These are phyloP conservation scores for Prenolepis imparis DNA, from an alignment of 2,888 invertebrate species.

Conservation along the genomic window DNA sequence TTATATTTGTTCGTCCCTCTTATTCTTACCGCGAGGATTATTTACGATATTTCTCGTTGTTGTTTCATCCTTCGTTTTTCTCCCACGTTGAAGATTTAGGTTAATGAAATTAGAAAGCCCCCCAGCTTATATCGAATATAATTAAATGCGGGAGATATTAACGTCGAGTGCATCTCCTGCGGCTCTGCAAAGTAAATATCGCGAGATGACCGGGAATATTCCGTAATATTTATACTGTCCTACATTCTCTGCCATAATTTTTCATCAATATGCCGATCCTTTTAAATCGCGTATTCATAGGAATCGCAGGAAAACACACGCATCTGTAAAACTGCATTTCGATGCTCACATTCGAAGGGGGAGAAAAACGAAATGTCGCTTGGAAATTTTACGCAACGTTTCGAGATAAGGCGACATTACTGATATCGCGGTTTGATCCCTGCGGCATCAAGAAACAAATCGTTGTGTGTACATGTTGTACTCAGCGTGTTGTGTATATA, in stretches of 20 bases:
- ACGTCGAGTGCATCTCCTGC: background rate
- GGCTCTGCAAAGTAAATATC: slow-evolving; percentile 23
- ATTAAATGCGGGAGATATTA: slow-evolving; percentile 7
- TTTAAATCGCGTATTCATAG: background rate
- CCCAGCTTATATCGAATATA: slow-evolving; percentile 35
- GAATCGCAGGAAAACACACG: background rate
- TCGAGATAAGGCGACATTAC: slow-evolving; percentile 20
- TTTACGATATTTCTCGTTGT: background rate
- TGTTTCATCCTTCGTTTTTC: background rate
- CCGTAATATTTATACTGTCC: slow-evolving; percentile 25
- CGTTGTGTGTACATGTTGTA: background rate
- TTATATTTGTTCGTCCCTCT: background rate
- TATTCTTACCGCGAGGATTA: background rate
- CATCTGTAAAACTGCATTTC: background rate
- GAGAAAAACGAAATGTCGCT: background rate
- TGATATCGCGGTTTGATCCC: slow-evolving; percentile 15
- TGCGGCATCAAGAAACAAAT: background rate
- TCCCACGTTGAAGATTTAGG: slow-evolving; percentile 26
- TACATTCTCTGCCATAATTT: slow-evolving; percentile 17
- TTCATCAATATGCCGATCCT: slow-evolving; percentile 12
- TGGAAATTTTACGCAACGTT: background rate
- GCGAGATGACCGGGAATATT: slow-evolving; percentile 30
- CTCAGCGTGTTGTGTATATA: background rate
- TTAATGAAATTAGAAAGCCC: slow-evolving; percentile 44
- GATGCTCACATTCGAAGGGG: background rate